Base-by-base conservation (phyloP, 2,888 invertebrate species). In the Thymelicus sylvestris region DNA sequence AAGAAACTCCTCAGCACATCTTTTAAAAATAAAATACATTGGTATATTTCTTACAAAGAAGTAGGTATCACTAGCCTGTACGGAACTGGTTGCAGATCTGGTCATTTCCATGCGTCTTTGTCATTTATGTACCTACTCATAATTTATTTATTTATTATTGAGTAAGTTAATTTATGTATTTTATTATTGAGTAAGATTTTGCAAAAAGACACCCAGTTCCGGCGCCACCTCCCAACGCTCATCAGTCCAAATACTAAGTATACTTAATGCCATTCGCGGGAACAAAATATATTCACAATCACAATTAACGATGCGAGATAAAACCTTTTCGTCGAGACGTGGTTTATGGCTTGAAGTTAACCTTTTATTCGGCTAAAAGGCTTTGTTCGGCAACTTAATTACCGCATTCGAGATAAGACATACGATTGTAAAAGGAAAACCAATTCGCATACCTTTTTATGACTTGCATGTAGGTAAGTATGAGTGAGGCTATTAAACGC, bases 351-450 rank as follows among this genome's bases (percentile, higher is more conserved):
- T 39, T 8, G 7, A 59, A 39, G 59, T 38, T 59, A 59, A 59
- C n/a, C 59, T 59, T 59, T 59, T 59, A 59, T 59, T 59, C 38
- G n/a, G 8, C 59, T n/a, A 39, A 59, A 59, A 39, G 59, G 39
- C 19, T 59, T 59, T 59, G 39, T 59, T 59, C 59, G 39, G 59
- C 59, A 59, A 59, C 38, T 39, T 59, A 59, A 59, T 59, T 59
- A 39, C 59, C 38, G 39, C 39, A 7, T 13, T 39, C 13, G 59
- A 59, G 59, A 59, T 59, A 59, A 39, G 59, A 55, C 19, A 38
- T 39, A 39, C 31, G 59, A 39, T 59, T 59, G 39, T 59, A 39
- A 59, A 59, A 59, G 59, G 39, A 59, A 59, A 59, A 59, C 38
- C 31, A 59, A 59, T 59, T 59, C 38, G 59, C 59, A 59, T 59